These are phyloP conservation scores for Sebastes steindachneri DNA, from an alignment of 2,797 vertebrate species.

Conservation along the genomic window DNA sequence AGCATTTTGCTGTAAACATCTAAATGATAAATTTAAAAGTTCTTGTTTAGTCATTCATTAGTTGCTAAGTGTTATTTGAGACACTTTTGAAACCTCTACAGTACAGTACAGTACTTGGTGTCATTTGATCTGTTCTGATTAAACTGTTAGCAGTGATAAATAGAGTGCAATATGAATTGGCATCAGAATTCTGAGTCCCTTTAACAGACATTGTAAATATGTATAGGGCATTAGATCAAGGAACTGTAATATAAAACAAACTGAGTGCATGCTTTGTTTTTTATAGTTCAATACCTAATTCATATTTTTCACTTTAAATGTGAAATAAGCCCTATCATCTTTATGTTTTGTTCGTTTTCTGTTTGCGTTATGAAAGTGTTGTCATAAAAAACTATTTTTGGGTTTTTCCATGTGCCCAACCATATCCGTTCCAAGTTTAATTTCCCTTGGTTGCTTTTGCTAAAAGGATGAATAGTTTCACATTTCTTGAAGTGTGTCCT, in stretches of 20 bases:
- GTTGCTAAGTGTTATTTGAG: conserved; percentile 69
- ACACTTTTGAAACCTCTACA: conserved; percentile 65
- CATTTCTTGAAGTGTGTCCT: conserved; percentile 12
- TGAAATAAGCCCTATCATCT: conserved; percentile 78
- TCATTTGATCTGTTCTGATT: conserved; percentile 89
- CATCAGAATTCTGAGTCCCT: conserved; percentile 96
- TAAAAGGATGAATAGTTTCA: conserved; percentile 86
- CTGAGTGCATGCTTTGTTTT: conserved; percentile 96
- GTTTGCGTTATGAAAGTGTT: conserved; percentile 48
- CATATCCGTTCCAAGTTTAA: conserved; percentile 24
- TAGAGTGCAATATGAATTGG: conserved; percentile 95
- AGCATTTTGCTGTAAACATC: conserved; percentile 88
- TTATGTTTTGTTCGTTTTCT: conserved; percentile 33
- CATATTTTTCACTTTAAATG: conserved; percentile 75
- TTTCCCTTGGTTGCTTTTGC: conserved; percentile 83
- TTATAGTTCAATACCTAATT: conserved; percentile 84
- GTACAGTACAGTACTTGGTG: conserved; percentile 79
- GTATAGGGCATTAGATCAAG: conserved; percentile 90
- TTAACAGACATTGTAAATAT: conserved; percentile 96
- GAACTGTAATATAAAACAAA: conserved; percentile 84
- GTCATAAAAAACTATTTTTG: conserved; percentile 29
- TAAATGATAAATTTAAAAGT: conserved; percentile 95
- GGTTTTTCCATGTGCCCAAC: conserved; percentile 43
- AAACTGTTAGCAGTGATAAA: conserved; percentile 93
- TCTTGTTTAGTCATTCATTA: conserved; percentile 73